Conservation (phyloP, 2,113 vertebrate species). For the Tylochromis polylepis region DNA sequence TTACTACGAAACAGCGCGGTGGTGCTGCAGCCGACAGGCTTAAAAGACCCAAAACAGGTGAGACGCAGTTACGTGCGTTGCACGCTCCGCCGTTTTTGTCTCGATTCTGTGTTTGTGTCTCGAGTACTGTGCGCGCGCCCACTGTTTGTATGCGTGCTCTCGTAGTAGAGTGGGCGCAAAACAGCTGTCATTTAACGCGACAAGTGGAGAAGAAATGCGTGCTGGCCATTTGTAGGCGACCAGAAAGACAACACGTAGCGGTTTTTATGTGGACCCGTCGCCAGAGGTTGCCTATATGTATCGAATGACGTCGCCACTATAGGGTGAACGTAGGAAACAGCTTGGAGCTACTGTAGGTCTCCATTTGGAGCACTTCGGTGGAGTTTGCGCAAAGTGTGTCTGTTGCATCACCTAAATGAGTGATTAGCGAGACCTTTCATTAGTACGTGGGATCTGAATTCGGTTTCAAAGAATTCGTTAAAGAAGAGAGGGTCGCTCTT, state of each 20-base stretch:
- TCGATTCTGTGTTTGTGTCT: not conserved
- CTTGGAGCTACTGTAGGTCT: not conserved
- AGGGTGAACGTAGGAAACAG: not conserved
- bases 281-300: not conserved
- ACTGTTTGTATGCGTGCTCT: not conserved
- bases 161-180: not conserved
- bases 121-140: not conserved
- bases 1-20: not conserved
- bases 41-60: not conserved
- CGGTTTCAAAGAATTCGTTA: not conserved
- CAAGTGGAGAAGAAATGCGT: not conserved
- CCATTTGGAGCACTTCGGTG: accelerated
- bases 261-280: not conserved
- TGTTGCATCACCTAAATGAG: not conserved
- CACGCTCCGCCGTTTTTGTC: not conserved
- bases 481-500: not conserved
- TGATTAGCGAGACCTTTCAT: not conserved
- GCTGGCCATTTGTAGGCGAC: not conserved
- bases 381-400: not conserved
- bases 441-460: not conserved
- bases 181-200: slow-evolving; percentile 27
- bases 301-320: not conserved
- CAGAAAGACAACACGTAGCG: accelerated
- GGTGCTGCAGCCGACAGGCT: not conserved
- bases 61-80: not conserved